Evolutionary conservation across 1,140 invertebrate species (phyloP).

Genomic region (Cotesia typhae): DNA sequence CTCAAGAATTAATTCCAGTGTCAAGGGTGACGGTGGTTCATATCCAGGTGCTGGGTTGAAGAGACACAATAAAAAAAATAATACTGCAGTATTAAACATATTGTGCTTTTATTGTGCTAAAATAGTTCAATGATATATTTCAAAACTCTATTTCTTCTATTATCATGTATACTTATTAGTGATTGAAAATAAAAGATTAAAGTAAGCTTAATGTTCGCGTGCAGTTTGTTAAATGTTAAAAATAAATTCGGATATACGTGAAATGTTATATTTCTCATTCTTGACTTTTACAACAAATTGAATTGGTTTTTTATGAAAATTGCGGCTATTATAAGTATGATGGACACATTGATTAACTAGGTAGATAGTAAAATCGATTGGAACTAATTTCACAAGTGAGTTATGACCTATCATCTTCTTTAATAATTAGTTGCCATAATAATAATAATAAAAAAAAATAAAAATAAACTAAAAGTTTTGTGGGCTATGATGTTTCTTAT

Average conservation of each 20-base stretch:
- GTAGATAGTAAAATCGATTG: neutral
- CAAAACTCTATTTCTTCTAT: neutral
- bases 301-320: neutral
- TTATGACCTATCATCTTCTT: slow-evolving; percentile 5
- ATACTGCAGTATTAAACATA: neutral
- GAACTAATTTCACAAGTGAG: slow-evolving; percentile 8
- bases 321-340: neutral
- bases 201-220: slow-evolving; percentile 24
- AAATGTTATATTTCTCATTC: neutral
- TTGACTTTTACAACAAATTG: neutral
- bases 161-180: neutral
- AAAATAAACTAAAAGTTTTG: no score
- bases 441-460: no score
- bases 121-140: neutral
- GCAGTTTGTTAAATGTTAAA: slow-evolving; percentile 40
- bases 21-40: slow-evolving; percentile 42
- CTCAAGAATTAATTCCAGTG: slow-evolving; percentile 58
- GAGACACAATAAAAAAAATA: slow-evolving; percentile 22
- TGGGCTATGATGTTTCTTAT: no score
- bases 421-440: neutral
- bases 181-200: neutral
- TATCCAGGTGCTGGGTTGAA: slow-evolving; percentile 14
- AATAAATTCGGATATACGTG: neutral
- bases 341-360: slow-evolving; percentile 4
- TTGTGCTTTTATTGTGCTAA: neutral